Percentiles rank a stretch among this genome's conserved stretches.
Conservation (phyloP, 2,113 vertebrate species). For the Gorsachius goisagi region DNA sequence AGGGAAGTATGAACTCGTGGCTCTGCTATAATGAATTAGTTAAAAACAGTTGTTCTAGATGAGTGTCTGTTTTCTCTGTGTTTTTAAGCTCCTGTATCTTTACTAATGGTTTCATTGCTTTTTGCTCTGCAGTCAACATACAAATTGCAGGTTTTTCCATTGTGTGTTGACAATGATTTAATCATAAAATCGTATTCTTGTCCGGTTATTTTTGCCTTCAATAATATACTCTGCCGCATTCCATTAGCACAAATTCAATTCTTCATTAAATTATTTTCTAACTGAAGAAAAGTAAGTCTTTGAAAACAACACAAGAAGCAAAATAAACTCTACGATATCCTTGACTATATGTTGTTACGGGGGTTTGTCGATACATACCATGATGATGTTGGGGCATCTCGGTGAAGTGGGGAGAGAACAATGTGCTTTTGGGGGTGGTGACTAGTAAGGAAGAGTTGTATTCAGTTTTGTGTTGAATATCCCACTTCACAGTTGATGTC, state of each 20-base stretch:
- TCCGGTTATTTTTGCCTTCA: background rate
- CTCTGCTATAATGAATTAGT: background rate
- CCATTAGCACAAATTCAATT: background rate
- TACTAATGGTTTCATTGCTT: background rate
- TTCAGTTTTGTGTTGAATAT: background rate
- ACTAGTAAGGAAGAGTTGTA: background rate
- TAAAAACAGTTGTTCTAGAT: background rate
- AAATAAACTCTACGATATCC: background rate
- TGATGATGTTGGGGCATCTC: background rate
- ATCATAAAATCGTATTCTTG: background rate
- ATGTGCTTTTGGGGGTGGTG: background rate
- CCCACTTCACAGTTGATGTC: background rate
- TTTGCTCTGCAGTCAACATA: background rate
- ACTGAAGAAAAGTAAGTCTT: background rate
- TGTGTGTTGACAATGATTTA: background rate
- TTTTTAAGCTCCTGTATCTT: background rate
- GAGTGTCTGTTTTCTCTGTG: background rate
- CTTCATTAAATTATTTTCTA: background rate
- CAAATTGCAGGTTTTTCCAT: background rate
- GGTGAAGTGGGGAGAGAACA: background rate
- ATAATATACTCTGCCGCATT: background rate
- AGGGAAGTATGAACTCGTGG: background rate
- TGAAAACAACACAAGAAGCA: background rate
- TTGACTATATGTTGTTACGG: background rate
- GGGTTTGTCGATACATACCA: background rate